Conservation (phyloP, 1,140 invertebrate species). For the Mycetomoellerius zeteki region DNA sequence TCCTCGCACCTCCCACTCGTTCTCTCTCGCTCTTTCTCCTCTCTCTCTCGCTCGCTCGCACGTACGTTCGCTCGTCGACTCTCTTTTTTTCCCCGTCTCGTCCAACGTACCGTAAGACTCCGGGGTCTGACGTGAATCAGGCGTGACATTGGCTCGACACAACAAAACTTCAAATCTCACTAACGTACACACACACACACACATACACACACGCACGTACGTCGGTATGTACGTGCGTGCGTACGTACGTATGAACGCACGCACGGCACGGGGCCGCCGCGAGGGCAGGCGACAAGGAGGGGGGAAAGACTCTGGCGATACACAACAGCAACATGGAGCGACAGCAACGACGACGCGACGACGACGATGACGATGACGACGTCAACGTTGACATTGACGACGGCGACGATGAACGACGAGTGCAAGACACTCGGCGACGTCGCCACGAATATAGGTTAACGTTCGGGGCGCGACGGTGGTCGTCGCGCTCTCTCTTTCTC, state of each 20-base stretch:
- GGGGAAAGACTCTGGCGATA: constrained; percentile 55
- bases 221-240: constrained; percentile 19
- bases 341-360: constrained; percentile 15
- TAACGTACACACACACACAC: constrained; percentile 44
- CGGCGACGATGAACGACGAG: constrained; percentile 58
- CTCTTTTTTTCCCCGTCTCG: constrained; percentile 37
- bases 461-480: constrained; percentile 41
- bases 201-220: not conserved
- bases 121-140: constrained; percentile 77
- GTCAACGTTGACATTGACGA: constrained; percentile 26
- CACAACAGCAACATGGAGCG: constrained; percentile 68
- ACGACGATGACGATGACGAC: constrained; percentile 13
- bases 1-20: constrained; percentile 10
- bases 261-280: not conserved
- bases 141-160: constrained; percentile 78
- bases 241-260: constrained; percentile 18
- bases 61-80: not conserved
- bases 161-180: constrained; percentile 79
- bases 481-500: not conserved
- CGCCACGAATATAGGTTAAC: constrained; percentile 74
- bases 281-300: not conserved
- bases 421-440: constrained; percentile 55
- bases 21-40: constrained; percentile 5
- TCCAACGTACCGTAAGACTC: constrained; percentile 63
- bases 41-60: not conserved